A percentile compares a stretch with the other conserved stretches of the same genome.
These are phyloP conservation scores for Pituophis catenifer DNA, from an alignment of 2,113 vertebrate species.

Conservation along the genomic window DNA sequence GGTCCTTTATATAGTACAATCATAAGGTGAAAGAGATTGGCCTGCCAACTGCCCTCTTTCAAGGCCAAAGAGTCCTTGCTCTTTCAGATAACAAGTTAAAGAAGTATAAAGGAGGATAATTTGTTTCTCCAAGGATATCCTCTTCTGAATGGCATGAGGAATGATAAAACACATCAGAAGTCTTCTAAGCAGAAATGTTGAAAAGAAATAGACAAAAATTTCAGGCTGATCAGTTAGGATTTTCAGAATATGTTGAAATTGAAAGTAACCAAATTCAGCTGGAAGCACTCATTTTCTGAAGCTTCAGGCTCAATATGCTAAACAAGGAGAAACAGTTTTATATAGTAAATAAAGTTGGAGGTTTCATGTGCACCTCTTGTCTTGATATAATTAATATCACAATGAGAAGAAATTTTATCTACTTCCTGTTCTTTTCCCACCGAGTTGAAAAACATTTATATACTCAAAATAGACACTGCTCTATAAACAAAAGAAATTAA, in stretches of 20 bases:
- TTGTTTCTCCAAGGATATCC: neutral
- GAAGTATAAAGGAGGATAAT: neutral
- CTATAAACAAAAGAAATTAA: neutral
- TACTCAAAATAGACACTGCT: neutral
- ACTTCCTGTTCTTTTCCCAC: conserved; percentile 32
- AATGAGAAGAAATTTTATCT: conserved; percentile 23
- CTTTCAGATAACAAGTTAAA: neutral
- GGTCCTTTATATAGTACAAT: neutral
- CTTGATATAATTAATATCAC: conserved; percentile 49
- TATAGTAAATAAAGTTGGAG: conserved; percentile 66
- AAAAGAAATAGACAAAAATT: conserved; percentile 38
- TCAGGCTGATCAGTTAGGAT: conserved; percentile 49
- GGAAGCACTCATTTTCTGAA: conserved; percentile 53
- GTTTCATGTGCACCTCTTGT: conserved; percentile 52
- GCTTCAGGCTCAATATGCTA: conserved; percentile 73
- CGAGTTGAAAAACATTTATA: conserved; percentile 5
- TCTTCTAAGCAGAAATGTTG: neutral
- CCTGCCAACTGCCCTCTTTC: neutral
- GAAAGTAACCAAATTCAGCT: conserved; percentile 69
- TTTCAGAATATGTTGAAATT: conserved; percentile 69
- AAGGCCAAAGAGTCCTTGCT: neutral
- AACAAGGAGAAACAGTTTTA: conserved; percentile 77
- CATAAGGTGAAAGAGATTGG: neutral
- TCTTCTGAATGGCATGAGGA: neutral
- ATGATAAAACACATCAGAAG: neutral